Conservation (phyloP, 2,113 vertebrate species). For the Pleuronectes platessa region DNA sequence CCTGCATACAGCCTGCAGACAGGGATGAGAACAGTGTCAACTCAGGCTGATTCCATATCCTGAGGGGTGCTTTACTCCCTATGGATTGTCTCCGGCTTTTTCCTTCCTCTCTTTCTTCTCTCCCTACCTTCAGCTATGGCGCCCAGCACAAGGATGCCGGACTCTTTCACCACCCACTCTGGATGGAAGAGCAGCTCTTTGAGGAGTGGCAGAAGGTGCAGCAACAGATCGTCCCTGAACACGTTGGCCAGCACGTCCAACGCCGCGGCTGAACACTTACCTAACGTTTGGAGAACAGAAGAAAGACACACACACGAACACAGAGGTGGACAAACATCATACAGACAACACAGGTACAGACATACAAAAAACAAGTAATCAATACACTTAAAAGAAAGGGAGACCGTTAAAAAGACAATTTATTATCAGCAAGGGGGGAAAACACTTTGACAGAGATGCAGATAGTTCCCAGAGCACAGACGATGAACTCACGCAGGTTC, state of each 20-base stretch:
- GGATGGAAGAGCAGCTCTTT: constrained; percentile 97
- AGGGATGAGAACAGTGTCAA: not conserved
- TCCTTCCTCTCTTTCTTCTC: not conserved
- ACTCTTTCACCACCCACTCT: constrained; percentile 97
- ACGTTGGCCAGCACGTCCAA: constrained; percentile 95
- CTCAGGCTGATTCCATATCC: not conserved
- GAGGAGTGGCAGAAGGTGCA: constrained; percentile 92
- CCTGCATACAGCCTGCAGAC: constrained; percentile 93
- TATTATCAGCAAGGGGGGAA: not conserved
- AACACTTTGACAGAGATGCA: not conserved
- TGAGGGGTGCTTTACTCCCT: not conserved
- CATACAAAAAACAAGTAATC: constrained; percentile 31
- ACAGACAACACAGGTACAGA: constrained; percentile 30
- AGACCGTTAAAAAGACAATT: not conserved
- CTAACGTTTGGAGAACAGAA: constrained; percentile 68
- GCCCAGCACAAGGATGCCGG: constrained; percentile 95
- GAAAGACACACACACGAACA: constrained; percentile 39
- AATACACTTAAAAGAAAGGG: not conserved
- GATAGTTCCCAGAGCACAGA: constrained; percentile 1
- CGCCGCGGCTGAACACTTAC: constrained; percentile 96
- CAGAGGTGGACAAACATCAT: constrained; percentile 37
- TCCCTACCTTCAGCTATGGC: constrained; percentile 94
- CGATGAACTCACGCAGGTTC: constrained; percentile 91
- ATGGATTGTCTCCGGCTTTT: not conserved
- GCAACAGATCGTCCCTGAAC: constrained; percentile 94